phyloP scores from a whole-genome alignment of 2,888 invertebrate genomes.

The Mechanitis messenoides region DNA sequence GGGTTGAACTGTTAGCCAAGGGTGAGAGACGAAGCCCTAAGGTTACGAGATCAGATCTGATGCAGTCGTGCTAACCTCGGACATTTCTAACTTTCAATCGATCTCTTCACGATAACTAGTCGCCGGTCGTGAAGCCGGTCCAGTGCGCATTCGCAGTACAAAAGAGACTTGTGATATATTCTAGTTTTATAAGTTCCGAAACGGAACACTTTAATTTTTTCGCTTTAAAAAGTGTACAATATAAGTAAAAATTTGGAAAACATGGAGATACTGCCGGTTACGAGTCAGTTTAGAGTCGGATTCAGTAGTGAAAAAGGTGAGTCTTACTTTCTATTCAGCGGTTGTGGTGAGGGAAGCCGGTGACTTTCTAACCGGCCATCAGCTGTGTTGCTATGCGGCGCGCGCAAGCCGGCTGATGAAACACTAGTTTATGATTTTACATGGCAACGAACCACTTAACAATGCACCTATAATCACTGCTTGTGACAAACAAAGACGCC shows the following conservation, averaged over 20 bases:
- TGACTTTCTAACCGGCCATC: conserved; percentile 59
- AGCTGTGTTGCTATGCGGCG: conserved; percentile 71
- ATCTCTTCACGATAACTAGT: conserved; percentile 68
- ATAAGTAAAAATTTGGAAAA: conserved; percentile 77
- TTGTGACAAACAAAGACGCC: conserved; percentile 14
- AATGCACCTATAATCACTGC: conserved; percentile 4
- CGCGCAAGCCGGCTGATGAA: conserved; percentile 44
- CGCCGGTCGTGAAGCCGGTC: conserved; percentile 60
- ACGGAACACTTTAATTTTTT: conserved; percentile 63
- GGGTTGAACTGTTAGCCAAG: conserved; percentile 64
- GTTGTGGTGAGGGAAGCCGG: conserved; percentile 48
- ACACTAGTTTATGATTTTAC: conserved; percentile 9
- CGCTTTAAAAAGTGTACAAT: conserved; percentile 71
- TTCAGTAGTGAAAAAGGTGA: conserved; percentile 86
- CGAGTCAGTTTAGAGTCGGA: conserved; percentile 84
- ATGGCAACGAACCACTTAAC: too few relatives aligned
- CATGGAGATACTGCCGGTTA: conserved; percentile 89
- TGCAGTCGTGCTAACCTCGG: conserved; percentile 66
- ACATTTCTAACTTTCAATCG: conserved; percentile 63
- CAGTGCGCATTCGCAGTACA: conserved; percentile 73
- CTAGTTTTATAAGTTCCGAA: conserved; percentile 68
- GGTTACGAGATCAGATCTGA: conserved; percentile 76
- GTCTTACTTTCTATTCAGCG: conserved; percentile 67
- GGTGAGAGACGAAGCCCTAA: conserved; percentile 71
- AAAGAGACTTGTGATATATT: conserved; percentile 77